Base-by-base conservation (phyloP, 2,797 vertebrate species). In the Buceros bicornis region DNA sequence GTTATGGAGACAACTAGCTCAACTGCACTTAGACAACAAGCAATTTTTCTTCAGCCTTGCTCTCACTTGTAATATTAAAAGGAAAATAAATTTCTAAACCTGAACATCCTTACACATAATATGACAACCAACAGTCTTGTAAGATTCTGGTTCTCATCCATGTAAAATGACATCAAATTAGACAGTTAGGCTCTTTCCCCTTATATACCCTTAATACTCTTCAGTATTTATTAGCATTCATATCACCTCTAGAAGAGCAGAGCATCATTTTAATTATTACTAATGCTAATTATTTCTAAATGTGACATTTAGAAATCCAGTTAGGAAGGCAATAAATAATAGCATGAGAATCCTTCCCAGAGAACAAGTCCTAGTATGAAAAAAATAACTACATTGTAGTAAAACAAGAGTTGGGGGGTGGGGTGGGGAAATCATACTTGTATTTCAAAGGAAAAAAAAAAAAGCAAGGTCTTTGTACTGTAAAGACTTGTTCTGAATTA, bases 251-350 rank as follows among this genome's bases (percentile, higher is more conserved):
- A 56, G n/a, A n/a, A 45, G 6, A 22, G 70, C n/a, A 82, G 13
- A 51, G 73, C 13, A 11, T 33, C 22, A 88, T 60, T 62, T 78
- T 72, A 65, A 73, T 87, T 67, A 87, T 56, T 70, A 51, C 47
- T 81, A 65, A 45, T 14, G 51, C 29, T 78, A 91, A 71, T 71
- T 70, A 40, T 90, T 96, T 90, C 87, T 79, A 94, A 96, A 86
- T 50, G 24, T 69, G 35, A 42, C 18, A 43, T 37, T 67, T 65
- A 72, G 67, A 76, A 86, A 91, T 47, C 82, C 43, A 66, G 69
- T 37, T 77, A 53, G 53, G 45, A 87, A 37, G 60, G 19, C 1
- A 1, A 82, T 12, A 33, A 45, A 51, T 11, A 87, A 87, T 37
- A 73, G 11, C 22, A 35, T 40, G 18, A 70, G 24, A 53, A 53